Evolutionary conservation across 2,888 invertebrate genomes (phyloP).

Genomic region (Disparrhopalites patrizii): DNA sequence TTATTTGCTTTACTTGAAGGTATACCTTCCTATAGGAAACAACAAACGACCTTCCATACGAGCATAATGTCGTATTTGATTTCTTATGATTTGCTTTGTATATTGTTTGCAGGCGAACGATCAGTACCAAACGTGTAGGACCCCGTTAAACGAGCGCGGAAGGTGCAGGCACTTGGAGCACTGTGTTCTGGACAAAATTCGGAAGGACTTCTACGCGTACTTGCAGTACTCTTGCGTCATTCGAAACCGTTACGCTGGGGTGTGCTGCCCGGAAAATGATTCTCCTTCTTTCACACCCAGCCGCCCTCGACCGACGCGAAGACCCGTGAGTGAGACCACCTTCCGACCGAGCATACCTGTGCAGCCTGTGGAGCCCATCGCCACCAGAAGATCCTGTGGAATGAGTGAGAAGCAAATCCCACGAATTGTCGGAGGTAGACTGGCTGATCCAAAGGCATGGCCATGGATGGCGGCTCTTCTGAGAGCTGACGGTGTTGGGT

Average conservation of each 20-base stretch:
- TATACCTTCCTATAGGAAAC: no score
- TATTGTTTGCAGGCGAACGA: conserved; percentile 57
- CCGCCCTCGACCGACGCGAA: not conserved
- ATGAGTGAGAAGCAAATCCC: conserved; percentile 56
- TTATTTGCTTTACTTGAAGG: no score
- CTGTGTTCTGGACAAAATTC: conserved; percentile 61
- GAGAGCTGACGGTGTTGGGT: conserved; percentile 32
- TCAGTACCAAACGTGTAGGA: conserved; percentile 60
- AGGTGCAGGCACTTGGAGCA: conserved; percentile 63
- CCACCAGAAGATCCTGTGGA: conserved; percentile 53
- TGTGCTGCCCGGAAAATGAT: conserved; percentile 64
- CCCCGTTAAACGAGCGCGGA: conserved; percentile 59
- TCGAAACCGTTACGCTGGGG: conserved; percentile 64
- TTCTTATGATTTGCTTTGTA: not conserved
- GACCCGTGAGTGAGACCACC: not conserved
- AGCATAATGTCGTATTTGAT: not conserved
- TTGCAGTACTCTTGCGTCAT: conserved; percentile 69
- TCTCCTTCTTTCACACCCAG: conserved; percentile 5
- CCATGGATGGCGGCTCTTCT: conserved; percentile 69
- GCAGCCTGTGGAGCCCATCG: conserved; percentile 6
- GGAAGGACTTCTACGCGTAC: conserved; percentile 59
- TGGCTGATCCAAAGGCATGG: conserved; percentile 66
- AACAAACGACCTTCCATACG: no score
- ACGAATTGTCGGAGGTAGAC: conserved; percentile 61
- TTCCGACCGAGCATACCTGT: conserved; percentile 6